Evolutionary conservation across 2,113 vertebrate species (phyloP), one percentile per base, ranked within the genome.

Genomic region (Madoqua kirkii): DNA sequence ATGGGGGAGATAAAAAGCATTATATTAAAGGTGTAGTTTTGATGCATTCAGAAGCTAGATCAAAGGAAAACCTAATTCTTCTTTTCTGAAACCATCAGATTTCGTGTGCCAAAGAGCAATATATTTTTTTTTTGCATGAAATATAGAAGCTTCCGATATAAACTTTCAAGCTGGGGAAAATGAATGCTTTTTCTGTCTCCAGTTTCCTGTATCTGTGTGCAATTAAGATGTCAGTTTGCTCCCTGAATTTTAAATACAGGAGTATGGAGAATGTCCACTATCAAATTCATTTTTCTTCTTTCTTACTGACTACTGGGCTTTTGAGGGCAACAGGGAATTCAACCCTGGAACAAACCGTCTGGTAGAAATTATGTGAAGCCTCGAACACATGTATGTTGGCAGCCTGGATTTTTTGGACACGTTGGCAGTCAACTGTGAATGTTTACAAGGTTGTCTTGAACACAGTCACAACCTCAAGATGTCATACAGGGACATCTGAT

Each of bases 281-380:
- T 79, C 89, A 54, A 98, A 98, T 96, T 90, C 67, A 67, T 91
- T 97, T 82, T 96, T 86, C 67, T 96, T 93, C 88, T 94, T 91
- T 88, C 79, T 96, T 89, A 86, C 93, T 94, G 97, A 97, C 96
- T 74, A 43, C 43, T 79, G n/a, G 98, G 93, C 83, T 97, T 91
- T 3, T 57, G 96, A 96, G 94, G 93, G 29, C 92, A 36, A 9
- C 0, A 48, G 93, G 95, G 55, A 50, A 31, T 81, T 97, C 90
- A 76, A 87, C 15, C 8, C 74, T 96, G 96, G 93, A 94, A 45
- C 0, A 0, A 0, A 0, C 94, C 93, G 96, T 27, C 33, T 21
- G 91, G 25, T 40, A 11, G 83, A 76, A 40, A 89, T 91, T 57
- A 84, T 3, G 3, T 1, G 7, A 84, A 2, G 12, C 48, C 55